A percentile compares a stretch with the other conserved stretches of the same genome.
phyloP scores from a whole-genome alignment of 1,140 invertebrate genomes.

The Neuroterus valhalla region DNA sequence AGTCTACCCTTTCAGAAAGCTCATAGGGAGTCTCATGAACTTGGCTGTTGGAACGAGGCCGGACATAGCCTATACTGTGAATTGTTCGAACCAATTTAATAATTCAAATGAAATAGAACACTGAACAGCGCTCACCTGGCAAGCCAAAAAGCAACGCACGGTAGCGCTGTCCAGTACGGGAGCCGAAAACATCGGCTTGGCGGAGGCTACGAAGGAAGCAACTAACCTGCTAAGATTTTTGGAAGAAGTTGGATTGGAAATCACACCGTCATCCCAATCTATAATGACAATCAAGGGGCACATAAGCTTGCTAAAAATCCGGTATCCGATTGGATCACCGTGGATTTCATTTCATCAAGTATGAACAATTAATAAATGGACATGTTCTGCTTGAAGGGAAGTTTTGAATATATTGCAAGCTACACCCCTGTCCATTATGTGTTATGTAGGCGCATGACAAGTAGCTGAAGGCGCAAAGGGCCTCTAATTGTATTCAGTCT shows the following conservation, averaged over 20 bases:
- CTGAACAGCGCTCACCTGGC: constrained; percentile 55
- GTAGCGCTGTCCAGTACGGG: constrained; percentile 50
- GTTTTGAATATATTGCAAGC: too few relatives aligned
- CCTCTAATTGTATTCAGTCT: too few relatives aligned
- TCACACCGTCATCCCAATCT: background rate
- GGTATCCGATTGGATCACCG: too few relatives aligned
- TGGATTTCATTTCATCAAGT: too few relatives aligned
- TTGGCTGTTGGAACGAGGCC: constrained; percentile 67
- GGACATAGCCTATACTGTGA: constrained; percentile 71
- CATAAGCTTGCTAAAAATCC: too few relatives aligned
- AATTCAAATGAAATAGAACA: constrained; percentile 48
- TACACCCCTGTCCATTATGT: too few relatives aligned
- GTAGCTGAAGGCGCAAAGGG: too few relatives aligned
- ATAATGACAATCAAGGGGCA: constrained; percentile 58
- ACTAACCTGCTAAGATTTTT: constrained; percentile 38
- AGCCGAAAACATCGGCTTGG: constrained; percentile 49
- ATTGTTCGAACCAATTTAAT: constrained; percentile 54
- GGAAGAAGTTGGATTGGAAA: constrained; percentile 31
- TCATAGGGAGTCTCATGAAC: constrained; percentile 69
- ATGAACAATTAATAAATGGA: too few relatives aligned
- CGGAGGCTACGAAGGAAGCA: constrained; percentile 42
- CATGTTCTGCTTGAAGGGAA: too few relatives aligned
- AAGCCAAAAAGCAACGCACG: constrained; percentile 45
- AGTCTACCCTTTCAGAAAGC: constrained; percentile 49
- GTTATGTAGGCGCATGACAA: too few relatives aligned